Conservation (phyloP, 2,888 invertebrate genomes). For the Drosophila peninsularis region DNA sequence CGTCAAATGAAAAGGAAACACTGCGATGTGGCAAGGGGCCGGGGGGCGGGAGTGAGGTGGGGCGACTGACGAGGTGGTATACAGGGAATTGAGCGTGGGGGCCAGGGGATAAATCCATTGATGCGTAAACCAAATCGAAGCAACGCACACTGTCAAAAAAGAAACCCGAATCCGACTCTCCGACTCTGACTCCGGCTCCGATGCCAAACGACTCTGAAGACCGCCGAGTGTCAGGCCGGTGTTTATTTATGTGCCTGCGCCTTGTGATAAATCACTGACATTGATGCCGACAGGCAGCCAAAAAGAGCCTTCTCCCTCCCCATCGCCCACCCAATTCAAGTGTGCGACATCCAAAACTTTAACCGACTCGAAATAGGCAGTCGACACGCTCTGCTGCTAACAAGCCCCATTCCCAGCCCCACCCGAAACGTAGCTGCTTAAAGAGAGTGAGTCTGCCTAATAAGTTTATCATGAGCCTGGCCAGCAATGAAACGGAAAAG, state of each 20-base stretch:
- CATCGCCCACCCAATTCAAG: slow-evolving; percentile 1
- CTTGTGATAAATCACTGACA: slow-evolving; percentile 77
- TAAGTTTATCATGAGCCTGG: slow-evolving; percentile 67
- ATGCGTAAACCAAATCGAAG: slow-evolving; percentile 72
- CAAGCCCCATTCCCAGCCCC: slow-evolving; percentile 32
- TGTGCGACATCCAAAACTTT: slow-evolving; percentile 57
- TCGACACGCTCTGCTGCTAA: slow-evolving; percentile 67
- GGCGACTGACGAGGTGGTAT: background rate
- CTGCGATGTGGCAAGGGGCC: slow-evolving; percentile 4
- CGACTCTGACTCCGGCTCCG: slow-evolving; percentile 20
- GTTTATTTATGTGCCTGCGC: slow-evolving; percentile 75
- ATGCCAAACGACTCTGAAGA: slow-evolving; percentile 26
- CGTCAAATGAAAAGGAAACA: slow-evolving; percentile 77
- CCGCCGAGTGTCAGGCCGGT: slow-evolving; percentile 59
- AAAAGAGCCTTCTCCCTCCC: background rate
- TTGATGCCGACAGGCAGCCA: slow-evolving; percentile 67
- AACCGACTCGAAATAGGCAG: slow-evolving; percentile 66
- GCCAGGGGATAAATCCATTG: slow-evolving; percentile 65
- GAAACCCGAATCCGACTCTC: slow-evolving; percentile 36
- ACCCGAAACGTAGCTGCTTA: background rate
- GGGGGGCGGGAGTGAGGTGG: background rate
- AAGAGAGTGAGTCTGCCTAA: slow-evolving; percentile 49
- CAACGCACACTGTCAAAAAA: slow-evolving; percentile 70
- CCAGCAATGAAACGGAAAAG: slow-evolving; percentile 19
- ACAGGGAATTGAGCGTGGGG: slow-evolving; percentile 2